Evolutionary conservation across 2,888 invertebrate genomes (phyloP).

Genomic region (Spisula solida): DNA sequence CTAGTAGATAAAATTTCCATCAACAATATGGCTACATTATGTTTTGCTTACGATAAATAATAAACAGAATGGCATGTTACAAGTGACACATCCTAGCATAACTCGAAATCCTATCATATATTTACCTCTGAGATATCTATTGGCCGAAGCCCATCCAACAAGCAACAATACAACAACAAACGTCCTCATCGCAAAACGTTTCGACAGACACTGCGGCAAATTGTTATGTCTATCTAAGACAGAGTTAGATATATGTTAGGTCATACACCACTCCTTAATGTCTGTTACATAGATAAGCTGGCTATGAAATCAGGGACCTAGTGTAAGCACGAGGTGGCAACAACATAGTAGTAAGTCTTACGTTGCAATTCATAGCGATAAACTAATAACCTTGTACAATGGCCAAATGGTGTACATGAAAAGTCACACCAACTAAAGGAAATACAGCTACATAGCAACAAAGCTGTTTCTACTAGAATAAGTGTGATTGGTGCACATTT

Average conservation of each 20-base stretch:
- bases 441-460: too few species aligned
- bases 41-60: too few species aligned
- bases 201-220: slow-evolving; percentile 42
- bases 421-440: too few species aligned
- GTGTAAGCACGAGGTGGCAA: background rate
- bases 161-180: slow-evolving; percentile 25
- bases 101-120: background rate
- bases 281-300: slow-evolving; percentile 12
- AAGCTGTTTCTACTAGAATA: too few species aligned
- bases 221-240: background rate
- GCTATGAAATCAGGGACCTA: background rate
- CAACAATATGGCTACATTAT: too few species aligned
- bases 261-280: background rate
- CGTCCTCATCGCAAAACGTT: slow-evolving; percentile 47
- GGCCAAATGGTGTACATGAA: too few species aligned
- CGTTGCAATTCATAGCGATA: background rate
- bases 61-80: too few species aligned
- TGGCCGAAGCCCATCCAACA: slow-evolving; percentile 34
- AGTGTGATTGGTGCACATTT: too few species aligned
- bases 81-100: too few species aligned
- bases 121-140: slow-evolving; percentile 28
- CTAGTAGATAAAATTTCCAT: too few species aligned
- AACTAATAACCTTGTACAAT: too few species aligned
- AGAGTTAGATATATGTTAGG: background rate
- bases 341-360: background rate